These are phyloP conservation scores for Bombus sylvicola DNA, from an alignment of 1,140 invertebrate species.

Conservation along the genomic window DNA sequence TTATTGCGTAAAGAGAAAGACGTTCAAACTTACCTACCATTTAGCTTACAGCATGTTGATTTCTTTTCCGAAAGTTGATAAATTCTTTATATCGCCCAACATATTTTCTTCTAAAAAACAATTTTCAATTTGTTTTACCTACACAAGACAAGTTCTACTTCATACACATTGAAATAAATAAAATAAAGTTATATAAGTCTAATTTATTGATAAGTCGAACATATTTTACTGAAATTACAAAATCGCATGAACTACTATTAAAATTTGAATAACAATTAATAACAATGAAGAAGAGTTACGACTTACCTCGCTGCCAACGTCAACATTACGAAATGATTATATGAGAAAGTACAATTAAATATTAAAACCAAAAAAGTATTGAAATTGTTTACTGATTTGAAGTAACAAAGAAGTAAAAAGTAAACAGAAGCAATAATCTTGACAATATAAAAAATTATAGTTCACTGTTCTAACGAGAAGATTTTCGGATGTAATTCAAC, in stretches of 20 bases:
- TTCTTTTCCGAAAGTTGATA: conserved; percentile 81
- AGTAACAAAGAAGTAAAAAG: background rate
- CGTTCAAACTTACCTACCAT: conserved; percentile 85
- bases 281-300: background rate
- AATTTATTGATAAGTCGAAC: background rate
- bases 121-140: background rate
- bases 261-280: background rate
- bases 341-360: background rate
- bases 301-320: background rate
- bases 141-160: background rate
- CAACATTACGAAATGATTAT: background rate
- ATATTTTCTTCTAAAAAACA: background rate
- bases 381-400: background rate
- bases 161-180: background rate
- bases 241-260: background rate
- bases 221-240: background rate
- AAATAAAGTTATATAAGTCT: background rate
- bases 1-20: conserved; percentile 81
- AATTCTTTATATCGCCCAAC: background rate
- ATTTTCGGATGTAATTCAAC: background rate
- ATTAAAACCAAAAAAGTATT: background rate
- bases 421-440: background rate
- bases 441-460: background rate
- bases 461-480: background rate
- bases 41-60: conserved; percentile 84